These are phyloP conservation scores for human DNA, from an alignment of 2,113 vertebrate genomes.

Conservation along the genomic window GRCh38 chr13:82836001-82836500, in stretches of 20 bases:
- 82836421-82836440: neutral
- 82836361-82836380: neutral
- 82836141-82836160: neutral
- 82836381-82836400: neutral
- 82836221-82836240: neutral
- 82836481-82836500: neutral
- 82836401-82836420: neutral
- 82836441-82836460: neutral
- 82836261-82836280: neutral
- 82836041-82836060: neutral
- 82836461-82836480: neutral
- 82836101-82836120: neutral
- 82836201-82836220: neutral
- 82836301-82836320: neutral
- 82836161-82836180: neutral
- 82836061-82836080: neutral
- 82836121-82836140: neutral
- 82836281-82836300: neutral
- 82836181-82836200: neutral
- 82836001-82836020: neutral
- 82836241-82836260: neutral
- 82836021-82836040: neutral
- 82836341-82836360: neutral
- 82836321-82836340: neutral
- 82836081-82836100: neutral